phyloP scores from a whole-genome alignment of 2,113 vertebrate species.

The Ageneiosus marmoratus region DNA sequence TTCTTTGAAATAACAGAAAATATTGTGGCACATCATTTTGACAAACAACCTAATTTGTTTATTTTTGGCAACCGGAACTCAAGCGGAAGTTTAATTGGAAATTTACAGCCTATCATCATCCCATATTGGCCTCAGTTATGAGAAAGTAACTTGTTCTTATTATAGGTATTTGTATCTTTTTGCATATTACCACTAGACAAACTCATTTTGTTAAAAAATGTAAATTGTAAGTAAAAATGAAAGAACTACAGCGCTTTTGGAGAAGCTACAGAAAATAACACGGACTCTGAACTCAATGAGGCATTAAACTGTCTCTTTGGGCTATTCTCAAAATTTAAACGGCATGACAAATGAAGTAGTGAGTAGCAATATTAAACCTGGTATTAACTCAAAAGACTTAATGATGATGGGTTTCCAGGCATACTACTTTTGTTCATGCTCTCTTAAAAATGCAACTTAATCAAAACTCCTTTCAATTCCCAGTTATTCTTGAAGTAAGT shows the following conservation, averaged over 20 bases:
- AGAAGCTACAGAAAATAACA: slow-evolving; percentile 13
- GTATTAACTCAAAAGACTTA: slow-evolving; percentile 14
- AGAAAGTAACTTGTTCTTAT: slow-evolving; percentile 37
- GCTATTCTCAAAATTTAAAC: slow-evolving; percentile 23
- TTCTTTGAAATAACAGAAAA: slow-evolving; percentile 21
- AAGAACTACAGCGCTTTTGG: slow-evolving; percentile 13
- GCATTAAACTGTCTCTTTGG: slow-evolving; percentile 33
- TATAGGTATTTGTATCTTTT: slow-evolving; percentile 1
- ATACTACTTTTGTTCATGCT: slow-evolving; percentile 2
- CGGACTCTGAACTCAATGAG: slow-evolving; percentile 19
- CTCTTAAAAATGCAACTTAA: slow-evolving; percentile 15
- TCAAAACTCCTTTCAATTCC: slow-evolving; percentile 9
- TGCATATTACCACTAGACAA: not conserved
- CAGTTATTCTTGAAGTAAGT: slow-evolving; percentile 20
- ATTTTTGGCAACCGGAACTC: slow-evolving; percentile 37
- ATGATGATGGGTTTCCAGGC: slow-evolving; percentile 31
- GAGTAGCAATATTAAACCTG: slow-evolving; percentile 25
- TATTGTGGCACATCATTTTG: slow-evolving; percentile 4
- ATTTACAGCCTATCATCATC: slow-evolving; percentile 52
- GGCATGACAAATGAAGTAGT: slow-evolving; percentile 36
- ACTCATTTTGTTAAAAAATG: not conserved
- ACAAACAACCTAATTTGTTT: slow-evolving; percentile 40
- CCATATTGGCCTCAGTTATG: slow-evolving; percentile 31
- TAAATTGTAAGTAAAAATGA: not conserved
- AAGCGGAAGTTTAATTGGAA: slow-evolving; percentile 55